A percentile compares a stretch with the other conserved stretches of the same genome.
Conservation (phyloP, 2,113 vertebrate species). For the Rousettus leschenaultii region DNA sequence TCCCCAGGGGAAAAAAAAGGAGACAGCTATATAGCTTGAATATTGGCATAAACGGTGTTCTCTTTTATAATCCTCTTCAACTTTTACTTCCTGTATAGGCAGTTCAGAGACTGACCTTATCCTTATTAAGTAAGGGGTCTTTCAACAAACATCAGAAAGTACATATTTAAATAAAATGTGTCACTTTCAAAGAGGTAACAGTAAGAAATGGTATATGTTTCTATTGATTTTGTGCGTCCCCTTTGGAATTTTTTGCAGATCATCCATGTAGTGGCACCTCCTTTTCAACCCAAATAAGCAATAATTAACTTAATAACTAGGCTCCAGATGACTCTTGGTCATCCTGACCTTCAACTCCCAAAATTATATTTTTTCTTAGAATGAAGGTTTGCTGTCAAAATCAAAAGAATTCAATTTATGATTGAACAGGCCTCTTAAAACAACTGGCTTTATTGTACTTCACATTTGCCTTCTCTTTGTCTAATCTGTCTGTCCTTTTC, state of each 20-base stretch:
- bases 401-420: conserved; percentile 1
- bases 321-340: background rate
- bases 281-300: background rate
- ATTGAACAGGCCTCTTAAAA: background rate
- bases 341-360: background rate
- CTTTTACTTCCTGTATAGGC: background rate
- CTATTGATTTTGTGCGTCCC: background rate
- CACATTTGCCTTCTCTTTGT: background rate
- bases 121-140: background rate
- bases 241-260: conserved; percentile 35
- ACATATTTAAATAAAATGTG: background rate
- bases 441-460: conserved; percentile 4
- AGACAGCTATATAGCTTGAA: background rate
- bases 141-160: background rate
- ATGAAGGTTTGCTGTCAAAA: conserved; percentile 11
- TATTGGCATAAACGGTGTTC: background rate
- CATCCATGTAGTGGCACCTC: background rate
- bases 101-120: background rate
- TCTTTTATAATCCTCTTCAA: background rate
- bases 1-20: background rate
- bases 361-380: background rate
- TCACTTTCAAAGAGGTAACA: background rate
- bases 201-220: background rate
- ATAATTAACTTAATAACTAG: background rate
- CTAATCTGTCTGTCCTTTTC: conserved; percentile 59